Percentiles rank a stretch among this genome's conserved stretches.
Conservation (phyloP, 2,113 vertebrate species). For the Ctenodactylus gundi region DNA sequence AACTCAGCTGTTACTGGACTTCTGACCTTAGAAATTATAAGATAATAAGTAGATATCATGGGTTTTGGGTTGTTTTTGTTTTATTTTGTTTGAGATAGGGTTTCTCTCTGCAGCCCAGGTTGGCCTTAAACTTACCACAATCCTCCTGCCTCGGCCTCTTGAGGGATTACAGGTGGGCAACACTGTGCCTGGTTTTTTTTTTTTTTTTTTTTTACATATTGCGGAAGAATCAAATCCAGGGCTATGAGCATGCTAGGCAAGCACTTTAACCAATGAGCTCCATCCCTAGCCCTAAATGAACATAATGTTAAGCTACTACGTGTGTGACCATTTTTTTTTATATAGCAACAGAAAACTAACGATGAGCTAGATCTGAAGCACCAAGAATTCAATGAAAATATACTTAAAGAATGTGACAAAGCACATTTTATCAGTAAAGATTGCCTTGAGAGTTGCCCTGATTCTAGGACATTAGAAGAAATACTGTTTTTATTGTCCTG, state of each 20-base stretch:
- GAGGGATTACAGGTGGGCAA: too few relatives aligned
- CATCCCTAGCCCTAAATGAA: too few relatives aligned
- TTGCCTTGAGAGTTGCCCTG: background rate
- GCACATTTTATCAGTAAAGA: constrained; percentile 3
- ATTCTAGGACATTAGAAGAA: background rate
- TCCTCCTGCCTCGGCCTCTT: too few relatives aligned
- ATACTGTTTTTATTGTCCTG: background rate
- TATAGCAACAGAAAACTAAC: background rate
- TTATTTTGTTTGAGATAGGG: too few relatives aligned
- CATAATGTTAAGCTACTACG: background rate
- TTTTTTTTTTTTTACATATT: too few relatives aligned
- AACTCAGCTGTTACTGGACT: background rate
- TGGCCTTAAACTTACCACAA: too few relatives aligned
- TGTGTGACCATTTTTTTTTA: constrained; percentile 12
- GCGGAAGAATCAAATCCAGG: too few relatives aligned
- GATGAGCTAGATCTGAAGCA: background rate
- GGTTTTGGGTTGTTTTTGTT: too few relatives aligned
- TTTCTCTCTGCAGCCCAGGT: too few relatives aligned
- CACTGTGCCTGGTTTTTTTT: too few relatives aligned
- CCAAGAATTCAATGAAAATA: background rate
- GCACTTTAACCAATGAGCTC: too few relatives aligned
- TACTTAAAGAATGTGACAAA: constrained; percentile 1
- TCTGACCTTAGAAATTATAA: background rate
- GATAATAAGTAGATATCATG: background rate
- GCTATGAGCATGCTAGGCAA: too few relatives aligned